Percentiles rank a stretch among this genome's conserved stretches.
Evolutionary conservation across 2,888 invertebrate genomes (phyloP).

Genomic region (Schizaphis graminum): DNA sequence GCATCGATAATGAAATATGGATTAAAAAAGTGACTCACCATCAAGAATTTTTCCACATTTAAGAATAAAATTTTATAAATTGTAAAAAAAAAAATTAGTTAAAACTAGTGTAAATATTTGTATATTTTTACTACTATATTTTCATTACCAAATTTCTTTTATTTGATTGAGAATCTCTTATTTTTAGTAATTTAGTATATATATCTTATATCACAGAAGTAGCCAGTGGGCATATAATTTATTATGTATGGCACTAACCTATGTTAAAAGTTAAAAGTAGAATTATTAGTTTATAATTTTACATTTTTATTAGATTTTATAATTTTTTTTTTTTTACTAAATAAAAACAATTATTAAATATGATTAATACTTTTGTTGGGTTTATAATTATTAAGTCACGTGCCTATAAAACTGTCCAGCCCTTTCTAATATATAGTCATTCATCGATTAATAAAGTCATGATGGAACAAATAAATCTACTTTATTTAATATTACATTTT

Average conservation of each 20-base stretch:
- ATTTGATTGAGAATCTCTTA: neutral
- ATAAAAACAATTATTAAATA: neutral
- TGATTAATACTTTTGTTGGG: neutral
- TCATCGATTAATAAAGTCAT: neutral
- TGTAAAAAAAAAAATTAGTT: neutral
- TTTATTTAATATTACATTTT: neutral
- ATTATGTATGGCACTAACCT: neutral
- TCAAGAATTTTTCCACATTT: neutral
- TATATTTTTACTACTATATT: neutral
- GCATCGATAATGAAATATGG: neutral
- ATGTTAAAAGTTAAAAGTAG: neutral
- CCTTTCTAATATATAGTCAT: neutral
- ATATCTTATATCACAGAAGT: neutral
- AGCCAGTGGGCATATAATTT: neutral
- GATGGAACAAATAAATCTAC: neutral
- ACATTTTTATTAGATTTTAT: neutral
- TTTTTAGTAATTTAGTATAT: neutral
- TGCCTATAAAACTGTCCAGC: neutral
- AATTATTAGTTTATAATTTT: neutral
- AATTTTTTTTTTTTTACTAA: neutral
- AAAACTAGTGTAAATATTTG: neutral
- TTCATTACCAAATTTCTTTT: neutral
- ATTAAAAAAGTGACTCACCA: neutral
- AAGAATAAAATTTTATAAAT: neutral
- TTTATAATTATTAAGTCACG: neutral